These are phyloP conservation scores for Chrysochloris asiatica DNA, from an alignment of 2,113 vertebrate genomes.

Conservation along the genomic window DNA sequence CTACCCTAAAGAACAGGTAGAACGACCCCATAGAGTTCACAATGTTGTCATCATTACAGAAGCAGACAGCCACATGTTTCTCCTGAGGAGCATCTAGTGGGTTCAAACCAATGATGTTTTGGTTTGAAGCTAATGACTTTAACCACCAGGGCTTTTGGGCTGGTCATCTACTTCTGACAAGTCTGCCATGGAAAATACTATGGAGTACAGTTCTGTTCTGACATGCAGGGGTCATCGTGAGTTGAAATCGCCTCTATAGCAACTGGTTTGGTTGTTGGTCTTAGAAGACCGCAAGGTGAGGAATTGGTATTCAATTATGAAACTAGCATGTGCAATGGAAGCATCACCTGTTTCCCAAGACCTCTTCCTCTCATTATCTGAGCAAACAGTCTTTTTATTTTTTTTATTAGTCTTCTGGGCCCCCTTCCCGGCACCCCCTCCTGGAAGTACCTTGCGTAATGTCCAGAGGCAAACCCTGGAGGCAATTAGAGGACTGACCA, in stretches of 20 bases:
- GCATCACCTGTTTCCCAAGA: slow-evolving; percentile 29
- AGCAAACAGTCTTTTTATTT: slow-evolving; percentile 23
- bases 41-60: neutral
- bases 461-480: slow-evolving; percentile 53
- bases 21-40: neutral
- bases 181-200: neutral
- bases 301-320: neutral
- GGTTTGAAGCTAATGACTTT: neutral
- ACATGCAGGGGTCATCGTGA: neutral
- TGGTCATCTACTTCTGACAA: neutral
- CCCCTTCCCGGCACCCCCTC: slow-evolving; percentile 23
- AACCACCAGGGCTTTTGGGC: neutral
- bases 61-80: neutral
- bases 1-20: too few species aligned
- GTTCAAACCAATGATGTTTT: neutral
- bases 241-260: neutral
- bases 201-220: neutral
- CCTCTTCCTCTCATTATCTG: slow-evolving; percentile 13
- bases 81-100: neutral
- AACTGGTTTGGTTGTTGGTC: neutral
- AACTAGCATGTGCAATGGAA: neutral
- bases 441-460: slow-evolving; percentile 24
- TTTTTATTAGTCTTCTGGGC: slow-evolving; percentile 33
- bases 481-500: slow-evolving; percentile 42
- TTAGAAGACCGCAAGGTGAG: slow-evolving; percentile 16